Base-by-base conservation (phyloP, 1,140 invertebrate species). In the Papilio polyxenes region DNA sequence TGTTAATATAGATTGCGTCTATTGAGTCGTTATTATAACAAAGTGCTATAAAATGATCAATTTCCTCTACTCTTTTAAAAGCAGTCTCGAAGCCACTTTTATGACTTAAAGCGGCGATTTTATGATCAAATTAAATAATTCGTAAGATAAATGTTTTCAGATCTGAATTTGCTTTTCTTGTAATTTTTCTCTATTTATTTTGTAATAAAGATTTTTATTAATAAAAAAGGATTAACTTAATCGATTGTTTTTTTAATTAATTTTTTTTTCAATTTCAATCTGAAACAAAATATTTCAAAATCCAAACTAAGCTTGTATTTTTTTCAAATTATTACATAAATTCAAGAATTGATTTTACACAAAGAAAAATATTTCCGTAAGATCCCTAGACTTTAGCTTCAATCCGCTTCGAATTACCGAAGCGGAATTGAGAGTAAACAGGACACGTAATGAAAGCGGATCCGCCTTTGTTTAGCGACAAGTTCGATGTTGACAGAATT, bases 81-180 rank as follows among this genome's bases (percentile, higher is more conserved):
- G 75, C 75, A 76, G 49, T 23, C 75, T 76, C 40, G 75, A 76
- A 76, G 75, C 75, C 75, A 49, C 75, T 76, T 76, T 76, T 76
- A 76, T 76, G 23, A 20, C 51, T 76, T 53, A 17, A 76, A 76
- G 75, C 75, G 75, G 75, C 75, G 49, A 76, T 76, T 76, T 76
- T 76, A 76, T 76, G 75, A 76, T 76, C 75, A 76, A 76, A 76
- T 76, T 76, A 76, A 76, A 76, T 76, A 51, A 53, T 49, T 31
- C 75, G 48, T 51, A 56, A 76, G 75, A 76, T 76, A 76, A 76
- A 49, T 76, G 75, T 76, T 72, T 72, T 72, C 11, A 72, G 8
- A 40, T 72, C 31, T 20, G 31, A 65, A 65, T 20, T 65, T 65
- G 62, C 23, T 65, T 65, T 65, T 65, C 62, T 72, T 72, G 65